A percentile compares a stretch with the other conserved stretches of the same genome.
phyloP scores from a whole-genome alignment of 2,888 invertebrate species.

The Drosophila pegasa region DNA sequence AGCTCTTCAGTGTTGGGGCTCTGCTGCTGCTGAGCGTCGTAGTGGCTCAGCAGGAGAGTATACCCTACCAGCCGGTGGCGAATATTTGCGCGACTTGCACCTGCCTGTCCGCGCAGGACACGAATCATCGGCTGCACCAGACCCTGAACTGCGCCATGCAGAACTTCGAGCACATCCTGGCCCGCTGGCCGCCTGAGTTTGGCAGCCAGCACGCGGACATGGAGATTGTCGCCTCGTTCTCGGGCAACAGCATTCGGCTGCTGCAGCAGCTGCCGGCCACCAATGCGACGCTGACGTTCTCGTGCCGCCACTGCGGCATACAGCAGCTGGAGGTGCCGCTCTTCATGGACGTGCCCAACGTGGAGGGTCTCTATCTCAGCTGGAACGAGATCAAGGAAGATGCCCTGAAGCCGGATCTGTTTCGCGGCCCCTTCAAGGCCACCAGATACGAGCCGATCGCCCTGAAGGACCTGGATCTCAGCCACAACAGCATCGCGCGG shows the following conservation, averaged over 20 bases:
- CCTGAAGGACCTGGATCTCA: slow-evolving; percentile 87
- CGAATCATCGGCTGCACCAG: slow-evolving; percentile 63
- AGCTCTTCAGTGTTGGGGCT: slow-evolving; percentile 52
- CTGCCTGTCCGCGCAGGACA: slow-evolving; percentile 75
- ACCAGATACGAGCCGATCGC: slow-evolving; percentile 87
- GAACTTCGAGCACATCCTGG: slow-evolving; percentile 82
- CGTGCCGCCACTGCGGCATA: slow-evolving; percentile 83
- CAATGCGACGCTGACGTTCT: slow-evolving; percentile 79
- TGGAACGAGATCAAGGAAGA: slow-evolving; percentile 85
- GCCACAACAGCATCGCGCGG: slow-evolving; percentile 88
- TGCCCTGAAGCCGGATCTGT: slow-evolving; percentile 87
- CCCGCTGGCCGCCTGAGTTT: slow-evolving; percentile 83
- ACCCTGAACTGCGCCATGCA: slow-evolving; percentile 79
- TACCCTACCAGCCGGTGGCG: slow-evolving; percentile 81
- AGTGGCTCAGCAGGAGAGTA: slow-evolving; percentile 76
- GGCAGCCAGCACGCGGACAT: slow-evolving; percentile 75
- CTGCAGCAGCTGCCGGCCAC: slow-evolving; percentile 84
- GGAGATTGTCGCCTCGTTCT: slow-evolving; percentile 81
- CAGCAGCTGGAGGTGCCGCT: slow-evolving; percentile 80
- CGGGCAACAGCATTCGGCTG: slow-evolving; percentile 79
- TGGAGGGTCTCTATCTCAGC: slow-evolving; percentile 82
- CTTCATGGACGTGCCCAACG: slow-evolving; percentile 83
- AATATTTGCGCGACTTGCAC: slow-evolving; percentile 82
- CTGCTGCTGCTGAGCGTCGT: slow-evolving; percentile 34
- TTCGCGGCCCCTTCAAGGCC: slow-evolving; percentile 88